These are phyloP conservation scores for Microcebus ravelobensis DNA, from an alignment of 2,113 vertebrate genomes.

Conservation along the genomic window DNA sequence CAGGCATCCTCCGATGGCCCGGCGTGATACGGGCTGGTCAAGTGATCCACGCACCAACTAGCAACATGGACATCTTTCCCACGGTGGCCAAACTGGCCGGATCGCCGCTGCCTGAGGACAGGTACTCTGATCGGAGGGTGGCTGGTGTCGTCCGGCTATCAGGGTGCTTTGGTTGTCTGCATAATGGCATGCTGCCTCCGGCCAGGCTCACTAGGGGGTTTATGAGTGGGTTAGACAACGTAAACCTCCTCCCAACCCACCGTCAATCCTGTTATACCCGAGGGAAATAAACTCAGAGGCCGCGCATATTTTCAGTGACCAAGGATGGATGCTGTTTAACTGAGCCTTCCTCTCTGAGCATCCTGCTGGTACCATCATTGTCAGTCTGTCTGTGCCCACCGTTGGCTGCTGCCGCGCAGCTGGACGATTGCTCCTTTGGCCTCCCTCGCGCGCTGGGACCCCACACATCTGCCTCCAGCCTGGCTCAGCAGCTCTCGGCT, in stretches of 20 bases:
- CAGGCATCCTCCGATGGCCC: constrained; percentile 89
- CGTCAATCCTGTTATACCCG: fast-evolving
- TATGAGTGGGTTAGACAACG: fast-evolving
- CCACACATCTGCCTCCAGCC: fast-evolving
- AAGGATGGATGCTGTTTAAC: fast-evolving
- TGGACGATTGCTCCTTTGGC: fast-evolving
- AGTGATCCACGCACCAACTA: constrained; percentile 87
- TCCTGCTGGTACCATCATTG: fast-evolving
- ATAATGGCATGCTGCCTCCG: fast-evolving
- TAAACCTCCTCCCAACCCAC: background rate
- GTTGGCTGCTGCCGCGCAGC: fast-evolving
- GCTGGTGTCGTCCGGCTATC: fast-evolving
- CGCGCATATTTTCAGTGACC: background rate
- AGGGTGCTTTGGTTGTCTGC: fast-evolving
- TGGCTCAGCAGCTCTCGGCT: no score
- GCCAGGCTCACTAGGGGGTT: fast-evolving
- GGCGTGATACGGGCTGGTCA: constrained; percentile 81
- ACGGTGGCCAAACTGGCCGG: constrained; percentile 86
- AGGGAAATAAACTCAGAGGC: fast-evolving
- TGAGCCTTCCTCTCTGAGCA: fast-evolving
- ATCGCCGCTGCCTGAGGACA: constrained; percentile 86
- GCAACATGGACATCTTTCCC: constrained; percentile 95
- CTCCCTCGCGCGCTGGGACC: fast-evolving
- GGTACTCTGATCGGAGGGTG: constrained; percentile 79
- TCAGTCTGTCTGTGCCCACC: background rate